Evolutionary conservation across 2,797 vertebrate genomes (phyloP), one percentile per base, ranked within the genome.

Genomic region (Fratercula arctica): DNA sequence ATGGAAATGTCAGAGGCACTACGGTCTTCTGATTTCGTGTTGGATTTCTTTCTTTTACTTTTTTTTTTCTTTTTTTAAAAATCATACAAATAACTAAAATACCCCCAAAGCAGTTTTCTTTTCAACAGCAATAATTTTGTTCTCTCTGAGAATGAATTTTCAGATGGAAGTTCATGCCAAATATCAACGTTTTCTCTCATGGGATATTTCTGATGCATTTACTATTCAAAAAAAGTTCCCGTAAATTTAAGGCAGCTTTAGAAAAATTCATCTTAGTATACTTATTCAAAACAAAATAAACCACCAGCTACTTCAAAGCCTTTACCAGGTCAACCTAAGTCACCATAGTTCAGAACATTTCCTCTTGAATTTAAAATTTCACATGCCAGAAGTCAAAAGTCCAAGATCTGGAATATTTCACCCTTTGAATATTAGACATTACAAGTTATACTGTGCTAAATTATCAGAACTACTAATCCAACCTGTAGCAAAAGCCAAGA

Each of bases 341-440:
- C 70, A 84, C 53, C 33, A 83, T 25, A 64, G 61, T 85, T 96
- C 56, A 79, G 87, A 94, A 74, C 45, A 66, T 68, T 95, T 92
- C 83, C 88, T 95, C 72, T 87, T 74, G 73, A 79, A 90, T 87
- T 86, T 64, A 83, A 87, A 95, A 89, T 85, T 80, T 92, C 72
- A 69, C 28, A 80, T 81, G 85, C 66, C 76, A 91, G 54, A 92
- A 89, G 91, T 84, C 87, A 85, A 51, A 90, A 94, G 89, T 51
- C 57, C 87, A 87, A 89, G 66, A 79, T 95, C 92, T 93, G 95
- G 90, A 89, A 56, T 63, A 89, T 73, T 89, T 95, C 78, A 90
- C 19, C 19, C 68, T 83, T 66, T 83, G 64, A 87, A 85, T 93
- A 95, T 83, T 80, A 85, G 75, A 89, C 45, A 73, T 75, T 88